Base-by-base conservation (phyloP, 2,113 vertebrate genomes). In the Nanorana parkeri region DNA sequence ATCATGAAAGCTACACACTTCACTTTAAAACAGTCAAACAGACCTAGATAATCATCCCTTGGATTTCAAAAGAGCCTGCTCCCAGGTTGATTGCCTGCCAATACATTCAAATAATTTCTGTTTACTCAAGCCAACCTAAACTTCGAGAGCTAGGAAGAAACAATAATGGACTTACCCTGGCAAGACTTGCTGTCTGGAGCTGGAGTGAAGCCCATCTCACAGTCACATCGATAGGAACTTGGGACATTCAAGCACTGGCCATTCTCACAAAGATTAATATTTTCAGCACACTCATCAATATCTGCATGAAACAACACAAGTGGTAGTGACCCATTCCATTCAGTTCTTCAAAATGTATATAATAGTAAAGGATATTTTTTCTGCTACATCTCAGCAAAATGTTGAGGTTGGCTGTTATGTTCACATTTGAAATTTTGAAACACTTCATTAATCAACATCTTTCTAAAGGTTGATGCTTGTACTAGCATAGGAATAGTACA, bases 201-300 rank as follows among this genome's bases (percentile, higher is more conserved):
- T 8, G 93, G 90, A 78, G 92, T 90, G 85, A 96, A 96, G 67
- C 95, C 95, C 91, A 95, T 95, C 85, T 96, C 95, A 85, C 95
- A 96, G 69, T 95, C 94, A 0, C 95, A 96, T 74, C 91, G 92
- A 77, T 95, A 95, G 5, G 90, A 79, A 19, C 93, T 93, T 0
- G 92, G 94, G 32, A 91, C 84, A 0, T 96, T 96, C 85, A 95
- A 89, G 84, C 95, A 95, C 54, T 95, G 94, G 19, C 94, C 95
- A 0, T 95, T 95, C 51, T 94, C 94, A 87, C 95, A 96, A 3
- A 94, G 88, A 75, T 92, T 87, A 66, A 93, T 63, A 54, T 94
- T 92, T 83, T 94, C 94, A 80, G 93, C 91, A 81, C 94, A 96
- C 85, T 96, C 95, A 29, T 96, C 95, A 23, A 95, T 77, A 81